Evolutionary conservation across 2,113 vertebrate genomes (phyloP).

Genomic region (Pygoscelis antarcticus): DNA sequence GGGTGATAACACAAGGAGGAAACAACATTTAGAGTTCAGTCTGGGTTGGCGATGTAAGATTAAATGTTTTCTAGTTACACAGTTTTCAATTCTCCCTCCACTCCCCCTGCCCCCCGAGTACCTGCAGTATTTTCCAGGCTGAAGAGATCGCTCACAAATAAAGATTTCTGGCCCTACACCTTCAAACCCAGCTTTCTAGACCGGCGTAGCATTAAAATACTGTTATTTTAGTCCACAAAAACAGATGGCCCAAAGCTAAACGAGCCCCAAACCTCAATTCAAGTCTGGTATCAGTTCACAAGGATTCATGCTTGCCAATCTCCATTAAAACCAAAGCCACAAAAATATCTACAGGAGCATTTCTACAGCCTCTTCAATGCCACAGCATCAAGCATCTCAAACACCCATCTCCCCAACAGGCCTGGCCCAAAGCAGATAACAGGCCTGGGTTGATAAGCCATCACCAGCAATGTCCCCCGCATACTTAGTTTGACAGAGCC

Average conservation of each 20-base stretch:
- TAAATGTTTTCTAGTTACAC: background rate
- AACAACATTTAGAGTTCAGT: background rate
- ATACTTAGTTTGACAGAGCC: constrained; percentile 97
- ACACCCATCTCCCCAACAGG: background rate
- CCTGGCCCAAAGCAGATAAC: background rate
- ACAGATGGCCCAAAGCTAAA: background rate
- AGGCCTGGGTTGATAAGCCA: background rate
- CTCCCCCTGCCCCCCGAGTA: background rate
- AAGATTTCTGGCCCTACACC: background rate
- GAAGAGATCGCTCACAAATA: background rate
- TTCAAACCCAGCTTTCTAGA: background rate
- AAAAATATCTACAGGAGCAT: background rate
- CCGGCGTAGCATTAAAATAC: background rate
- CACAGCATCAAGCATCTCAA: background rate
- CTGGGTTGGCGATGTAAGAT: background rate
- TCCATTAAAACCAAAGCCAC: background rate
- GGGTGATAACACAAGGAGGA: background rate
- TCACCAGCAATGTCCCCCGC: background rate
- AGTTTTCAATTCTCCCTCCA: background rate
- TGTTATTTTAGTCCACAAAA: background rate
- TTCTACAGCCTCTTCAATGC: background rate
- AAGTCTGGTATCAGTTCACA: background rate
- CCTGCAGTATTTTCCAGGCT: background rate
- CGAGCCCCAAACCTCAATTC: background rate
- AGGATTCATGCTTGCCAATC: background rate